A percentile compares a stretch with the other conserved stretches of the same genome.
These are phyloP conservation scores for Procambarus clarkii DNA, from an alignment of 1,140 invertebrate genomes.

Conservation along the genomic window DNA sequence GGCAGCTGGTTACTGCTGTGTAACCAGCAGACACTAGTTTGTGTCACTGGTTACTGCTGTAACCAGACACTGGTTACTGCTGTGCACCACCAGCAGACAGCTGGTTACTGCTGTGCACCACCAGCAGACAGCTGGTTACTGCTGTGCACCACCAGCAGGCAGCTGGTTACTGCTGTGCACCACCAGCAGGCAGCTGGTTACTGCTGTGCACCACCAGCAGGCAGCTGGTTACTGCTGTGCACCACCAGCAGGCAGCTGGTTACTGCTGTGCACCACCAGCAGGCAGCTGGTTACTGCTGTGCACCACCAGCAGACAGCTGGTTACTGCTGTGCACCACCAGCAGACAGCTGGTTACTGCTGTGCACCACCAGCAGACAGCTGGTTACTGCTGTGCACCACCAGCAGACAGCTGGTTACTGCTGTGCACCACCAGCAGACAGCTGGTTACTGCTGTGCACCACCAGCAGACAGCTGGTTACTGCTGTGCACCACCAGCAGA, in stretches of 20 bases:
- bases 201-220: background rate
- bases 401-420: background rate
- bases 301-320: background rate
- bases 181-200: background rate
- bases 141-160: background rate
- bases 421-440: background rate
- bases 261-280: background rate
- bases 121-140: background rate
- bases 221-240: background rate
- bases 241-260: background rate
- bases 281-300: no score
- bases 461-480: background rate
- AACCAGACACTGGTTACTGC: background rate
- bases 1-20: no score
- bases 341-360: background rate
- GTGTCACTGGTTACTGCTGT: background rate
- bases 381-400: background rate
- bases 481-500: background rate
- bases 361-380: background rate
- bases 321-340: background rate
- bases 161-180: background rate
- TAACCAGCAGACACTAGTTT: no score
- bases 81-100: background rate
- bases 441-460: background rate
- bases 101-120: background rate